A percentile compares a stretch with the other conserved stretches of the same genome.
These are phyloP conservation scores for Oryzias dopingdopingensis DNA, from an alignment of 2,797 vertebrate genomes.

Conservation along the genomic window DNA sequence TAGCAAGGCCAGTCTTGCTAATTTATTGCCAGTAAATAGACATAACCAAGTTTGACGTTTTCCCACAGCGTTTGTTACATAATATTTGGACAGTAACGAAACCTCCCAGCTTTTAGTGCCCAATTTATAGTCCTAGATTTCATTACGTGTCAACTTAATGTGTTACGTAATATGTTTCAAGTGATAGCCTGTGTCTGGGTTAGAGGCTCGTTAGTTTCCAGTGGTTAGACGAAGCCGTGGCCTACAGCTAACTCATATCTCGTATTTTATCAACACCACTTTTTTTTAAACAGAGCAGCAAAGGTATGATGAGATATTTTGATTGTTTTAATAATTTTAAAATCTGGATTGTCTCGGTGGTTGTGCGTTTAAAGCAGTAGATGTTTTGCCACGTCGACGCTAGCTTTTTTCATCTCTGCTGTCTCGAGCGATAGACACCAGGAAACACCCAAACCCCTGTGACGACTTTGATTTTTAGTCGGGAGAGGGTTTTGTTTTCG, in stretches of 20 bases:
- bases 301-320: too few species aligned
- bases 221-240: constrained; percentile 24
- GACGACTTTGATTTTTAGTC: not conserved
- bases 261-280: not conserved
- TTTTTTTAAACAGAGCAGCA: not conserved
- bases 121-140: rapidly evolving
- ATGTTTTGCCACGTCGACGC: constrained; percentile 68
- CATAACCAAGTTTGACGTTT: not conserved
- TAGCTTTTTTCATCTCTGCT: constrained; percentile 1
- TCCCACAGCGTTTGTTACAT: not conserved
- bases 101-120: too few species aligned
- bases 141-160: not conserved
- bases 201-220: not conserved
- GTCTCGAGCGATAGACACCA: not conserved
- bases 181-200: constrained; percentile 6
- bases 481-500: not conserved
- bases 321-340: too few species aligned
- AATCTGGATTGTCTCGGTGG: not conserved
- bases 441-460: not conserved
- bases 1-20: not conserved
- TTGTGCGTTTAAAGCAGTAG: constrained; percentile 17
- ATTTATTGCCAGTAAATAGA: constrained; percentile 41
- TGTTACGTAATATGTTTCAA: not conserved
- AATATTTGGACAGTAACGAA: not conserved
- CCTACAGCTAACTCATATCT: not conserved